Evolutionary conservation across 2,888 invertebrate species (phyloP), one percentile per base, ranked within the genome.

Genomic region (Andrena dorsata): DNA sequence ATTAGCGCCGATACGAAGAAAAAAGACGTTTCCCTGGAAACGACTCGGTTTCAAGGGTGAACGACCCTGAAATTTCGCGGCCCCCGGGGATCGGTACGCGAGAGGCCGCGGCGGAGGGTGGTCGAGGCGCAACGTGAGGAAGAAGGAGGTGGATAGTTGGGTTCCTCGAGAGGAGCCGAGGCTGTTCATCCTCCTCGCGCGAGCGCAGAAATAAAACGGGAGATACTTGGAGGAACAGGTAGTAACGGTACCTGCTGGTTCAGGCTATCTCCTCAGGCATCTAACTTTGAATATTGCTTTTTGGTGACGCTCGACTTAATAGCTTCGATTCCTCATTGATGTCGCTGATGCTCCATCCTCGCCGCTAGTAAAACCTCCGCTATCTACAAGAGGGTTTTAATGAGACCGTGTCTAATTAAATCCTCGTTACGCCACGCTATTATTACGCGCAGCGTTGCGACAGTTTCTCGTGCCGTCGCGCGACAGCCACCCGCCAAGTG

Each of bases 201-300:
- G 47, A 20, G 58, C 32, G 53, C 58, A n/a, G 63, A 76, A 80
- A 84, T 74, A 64, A 69, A 73, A 77, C 63, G 77, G 70, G 78
- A 75, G 64, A 77, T 69, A 76, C 65, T 82, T 64, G 71, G 84
- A 85, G 80, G 85, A 91, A 91, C 90, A 91, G 92, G 90, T 91
- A 90, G 84, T 91, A 91, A 91, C 91, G 91, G 91, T 91, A 91
- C 72, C 77, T 16, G 51, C 80, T 69, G 76, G 71, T 71, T 71
- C 66, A n/a, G 28, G 53, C 71, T 79, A 56, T 73, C 82, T 75
- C 76, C 61, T 66, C 68, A 35, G 7, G 23, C 53, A 47, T 76
- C 80, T 76, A 61, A 60, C 76, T 87, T 87, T 61, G 76, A 80
- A 83, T 82, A 84, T 77, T n/a, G 63, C 53, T 74, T 79, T 76